These are phyloP conservation scores for Campoplex capitator DNA, from an alignment of 2,888 invertebrate species.

Conservation along the genomic window DNA sequence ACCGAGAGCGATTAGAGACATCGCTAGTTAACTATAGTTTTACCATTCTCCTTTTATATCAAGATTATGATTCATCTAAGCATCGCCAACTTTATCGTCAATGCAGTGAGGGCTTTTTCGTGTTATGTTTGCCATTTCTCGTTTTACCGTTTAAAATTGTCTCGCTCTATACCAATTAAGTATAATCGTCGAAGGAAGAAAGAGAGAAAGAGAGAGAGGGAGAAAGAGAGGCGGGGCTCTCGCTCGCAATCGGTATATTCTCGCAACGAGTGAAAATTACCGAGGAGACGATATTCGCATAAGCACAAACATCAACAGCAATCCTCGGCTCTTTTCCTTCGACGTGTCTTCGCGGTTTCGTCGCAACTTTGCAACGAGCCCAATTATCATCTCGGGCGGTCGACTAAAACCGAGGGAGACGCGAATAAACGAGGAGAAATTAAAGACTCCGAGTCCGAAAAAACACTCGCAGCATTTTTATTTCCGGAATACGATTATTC, in stretches of 20 bases:
- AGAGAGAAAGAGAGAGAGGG: not conserved
- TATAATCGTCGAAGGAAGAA: conserved; percentile 25
- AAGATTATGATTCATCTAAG: conserved; percentile 11
- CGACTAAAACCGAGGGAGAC: conserved; percentile 22
- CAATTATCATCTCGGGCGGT: conserved; percentile 63
- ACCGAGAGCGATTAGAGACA: conserved; percentile 8
- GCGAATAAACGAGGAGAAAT: conserved; percentile 3
- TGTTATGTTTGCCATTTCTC: conserved; percentile 20
- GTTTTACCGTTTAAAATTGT: conserved; percentile 15
- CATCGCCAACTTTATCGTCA: conserved; percentile 10
- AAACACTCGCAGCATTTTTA: conserved; percentile 2
- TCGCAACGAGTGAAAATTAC: conserved; percentile 21
- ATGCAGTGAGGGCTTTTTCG: not conserved
- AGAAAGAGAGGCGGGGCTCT: not conserved
- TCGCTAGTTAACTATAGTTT: not conserved
- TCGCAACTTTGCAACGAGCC: conserved; percentile 58
- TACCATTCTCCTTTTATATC: conserved; percentile 10
- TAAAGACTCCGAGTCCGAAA: conserved; percentile 14
- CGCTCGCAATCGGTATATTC: conserved; percentile 30
- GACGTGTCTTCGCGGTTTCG: conserved; percentile 56
- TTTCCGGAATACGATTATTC: conserved; percentile 11
- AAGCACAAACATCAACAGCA: conserved; percentile 32
- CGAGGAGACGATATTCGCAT: conserved; percentile 30
- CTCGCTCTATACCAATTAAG: conserved; percentile 39
- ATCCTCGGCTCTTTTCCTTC: conserved; percentile 39